Percentiles rank a stretch among this genome's conserved stretches.
These are phyloP conservation scores for Tragopan temminckii DNA, from an alignment of 2,797 vertebrate genomes.

Conservation along the genomic window DNA sequence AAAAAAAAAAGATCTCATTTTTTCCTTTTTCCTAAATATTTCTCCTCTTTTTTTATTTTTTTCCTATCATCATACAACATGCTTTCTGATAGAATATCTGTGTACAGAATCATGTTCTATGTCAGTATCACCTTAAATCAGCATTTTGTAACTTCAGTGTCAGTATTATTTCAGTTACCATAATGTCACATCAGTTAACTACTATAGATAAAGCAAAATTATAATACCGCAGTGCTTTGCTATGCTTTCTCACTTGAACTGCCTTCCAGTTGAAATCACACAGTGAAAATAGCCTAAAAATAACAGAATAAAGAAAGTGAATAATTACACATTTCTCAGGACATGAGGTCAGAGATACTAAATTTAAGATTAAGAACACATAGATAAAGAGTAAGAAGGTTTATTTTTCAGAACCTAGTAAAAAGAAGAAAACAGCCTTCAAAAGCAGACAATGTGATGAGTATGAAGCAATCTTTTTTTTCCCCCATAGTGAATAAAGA, in stretches of 20 bases:
- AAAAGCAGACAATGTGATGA: neutral
- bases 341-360: neutral
- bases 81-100: neutral
- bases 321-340: neutral
- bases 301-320: neutral
- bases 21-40: neutral
- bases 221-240: rapidly evolving
- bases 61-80: neutral
- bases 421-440: neutral
- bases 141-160: neutral
- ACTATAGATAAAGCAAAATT: neutral
- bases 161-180: neutral
- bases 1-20: rapidly evolving
- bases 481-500: neutral
- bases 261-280: neutral
- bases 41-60: neutral
- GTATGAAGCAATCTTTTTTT: neutral
- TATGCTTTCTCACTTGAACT: neutral
- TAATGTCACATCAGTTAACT: neutral
- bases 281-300: neutral
- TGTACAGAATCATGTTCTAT: too few relatives aligned
- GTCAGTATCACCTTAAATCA: neutral
- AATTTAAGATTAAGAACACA: neutral
- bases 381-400: neutral
- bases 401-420: neutral